Conservation (phyloP, 2,113 vertebrate species). For the Burhinus oedicnemus region DNA sequence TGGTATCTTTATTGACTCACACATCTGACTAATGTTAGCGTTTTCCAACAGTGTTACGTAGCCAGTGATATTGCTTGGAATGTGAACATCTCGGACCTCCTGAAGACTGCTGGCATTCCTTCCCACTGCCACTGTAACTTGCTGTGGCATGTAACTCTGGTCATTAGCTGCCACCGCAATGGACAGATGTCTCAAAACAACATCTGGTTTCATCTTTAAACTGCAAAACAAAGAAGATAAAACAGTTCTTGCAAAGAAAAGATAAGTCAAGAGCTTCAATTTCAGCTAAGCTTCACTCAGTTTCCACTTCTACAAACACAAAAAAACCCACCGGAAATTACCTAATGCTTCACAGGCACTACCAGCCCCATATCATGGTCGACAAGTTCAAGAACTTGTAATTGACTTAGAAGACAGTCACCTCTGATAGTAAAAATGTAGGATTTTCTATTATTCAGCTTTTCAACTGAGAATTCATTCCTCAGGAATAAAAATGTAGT, state of each 20-base stretch:
- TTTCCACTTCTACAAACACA: not conserved
- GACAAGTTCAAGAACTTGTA: not conserved
- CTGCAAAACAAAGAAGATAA: constrained; percentile 71
- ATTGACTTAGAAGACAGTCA: not conserved
- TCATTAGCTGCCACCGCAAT: constrained; percentile 92
- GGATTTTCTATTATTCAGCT: not conserved
- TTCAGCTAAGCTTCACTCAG: not conserved
- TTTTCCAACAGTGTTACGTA: constrained; percentile 96
- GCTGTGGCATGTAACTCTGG: constrained; percentile 99
- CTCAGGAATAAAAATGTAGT: not conserved
- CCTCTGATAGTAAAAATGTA: not conserved
- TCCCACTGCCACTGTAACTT: constrained; percentile 93
- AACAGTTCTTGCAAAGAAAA: not conserved
- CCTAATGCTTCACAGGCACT: not conserved
- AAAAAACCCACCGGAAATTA: not conserved
- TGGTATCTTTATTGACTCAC: constrained; percentile 80
- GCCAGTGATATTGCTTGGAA: constrained; percentile 95
- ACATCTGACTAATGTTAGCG: constrained; percentile 93
- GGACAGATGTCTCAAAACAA: constrained; percentile 90
- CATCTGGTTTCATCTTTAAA: constrained; percentile 94
- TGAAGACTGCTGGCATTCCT: constrained; percentile 87
- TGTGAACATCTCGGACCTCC: constrained; percentile 94
- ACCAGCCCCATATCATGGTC: not conserved
- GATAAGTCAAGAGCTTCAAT: not conserved
- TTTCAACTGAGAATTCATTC: not conserved